These are phyloP conservation scores for Platyrinchus mystaceus DNA, from an alignment of 2,797 vertebrate genomes.

Conservation along the genomic window DNA sequence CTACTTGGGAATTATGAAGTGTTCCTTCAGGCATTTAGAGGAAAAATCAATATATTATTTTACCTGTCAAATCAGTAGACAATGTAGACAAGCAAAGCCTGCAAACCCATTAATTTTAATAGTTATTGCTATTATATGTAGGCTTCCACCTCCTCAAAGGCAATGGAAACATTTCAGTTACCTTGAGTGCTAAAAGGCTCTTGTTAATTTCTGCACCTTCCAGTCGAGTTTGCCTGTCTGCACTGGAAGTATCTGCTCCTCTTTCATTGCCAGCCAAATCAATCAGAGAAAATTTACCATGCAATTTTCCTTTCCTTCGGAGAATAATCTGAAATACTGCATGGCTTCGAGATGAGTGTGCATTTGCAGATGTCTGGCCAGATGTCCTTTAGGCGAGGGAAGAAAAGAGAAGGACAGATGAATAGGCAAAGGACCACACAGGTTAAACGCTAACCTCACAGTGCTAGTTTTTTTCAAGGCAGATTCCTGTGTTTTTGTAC, in stretches of 20 bases:
- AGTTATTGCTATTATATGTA: background rate
- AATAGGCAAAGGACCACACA: background rate
- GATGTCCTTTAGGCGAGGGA: conserved; percentile 84
- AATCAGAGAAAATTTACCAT: conserved; percentile 97
- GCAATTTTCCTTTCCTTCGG: conserved; percentile 91
- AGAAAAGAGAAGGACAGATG: background rate
- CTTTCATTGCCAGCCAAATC: conserved; percentile 97
- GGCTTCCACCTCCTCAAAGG: background rate
- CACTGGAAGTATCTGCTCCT: conserved; percentile 95
- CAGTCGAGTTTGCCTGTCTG: conserved; percentile 93
- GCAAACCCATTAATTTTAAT: background rate
- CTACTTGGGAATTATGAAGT: background rate
- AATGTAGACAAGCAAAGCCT: background rate
- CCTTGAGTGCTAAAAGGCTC: conserved; percentile 98
- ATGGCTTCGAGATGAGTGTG: conserved; percentile 96
- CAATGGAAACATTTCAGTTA: conserved; percentile 61
- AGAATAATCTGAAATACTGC: conserved; percentile 98
- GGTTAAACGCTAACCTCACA: background rate
- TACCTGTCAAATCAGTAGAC: background rate
- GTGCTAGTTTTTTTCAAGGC: rapidly evolving
- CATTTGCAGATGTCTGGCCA: conserved; percentile 96
- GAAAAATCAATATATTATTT: background rate
- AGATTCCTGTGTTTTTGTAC: background rate
- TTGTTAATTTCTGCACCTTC: conserved; percentile 99
- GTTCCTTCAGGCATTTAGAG: background rate